Conservation (phyloP, 2,113 vertebrate species). For the Podarcis muralis region DNA sequence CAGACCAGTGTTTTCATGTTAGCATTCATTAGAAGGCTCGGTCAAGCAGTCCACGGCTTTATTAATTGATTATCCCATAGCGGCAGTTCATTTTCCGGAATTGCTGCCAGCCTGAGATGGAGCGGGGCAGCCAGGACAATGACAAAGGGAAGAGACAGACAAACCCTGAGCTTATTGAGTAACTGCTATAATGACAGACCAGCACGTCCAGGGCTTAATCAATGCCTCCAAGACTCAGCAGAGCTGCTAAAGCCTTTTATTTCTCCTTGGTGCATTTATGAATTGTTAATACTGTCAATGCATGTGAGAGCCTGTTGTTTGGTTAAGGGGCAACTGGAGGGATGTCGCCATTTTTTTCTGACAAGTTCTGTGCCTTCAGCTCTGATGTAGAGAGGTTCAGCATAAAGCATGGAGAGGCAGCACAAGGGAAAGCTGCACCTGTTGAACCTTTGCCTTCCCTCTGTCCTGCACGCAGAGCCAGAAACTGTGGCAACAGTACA, state of each 20-base stretch:
- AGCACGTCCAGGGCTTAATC: slow-evolving; percentile 58
- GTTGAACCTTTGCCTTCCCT: too few species aligned
- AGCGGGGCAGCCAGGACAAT: slow-evolving; percentile 46
- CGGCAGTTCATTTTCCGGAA: slow-evolving; percentile 62
- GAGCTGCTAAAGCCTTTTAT: slow-evolving; percentile 32
- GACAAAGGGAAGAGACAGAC: slow-evolving; percentile 58
- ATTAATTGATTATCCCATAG: slow-evolving; percentile 68
- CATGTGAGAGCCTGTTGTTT: slow-evolving; percentile 49
- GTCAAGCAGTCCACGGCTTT: slow-evolving; percentile 61
- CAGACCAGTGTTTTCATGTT: slow-evolving; percentile 54
- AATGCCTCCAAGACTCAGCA: slow-evolving; percentile 53
- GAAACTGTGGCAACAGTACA: too few species aligned
- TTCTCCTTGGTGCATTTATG: slow-evolving; percentile 55
- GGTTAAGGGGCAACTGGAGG: slow-evolving; percentile 45
- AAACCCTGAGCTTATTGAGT: slow-evolving; percentile 44
- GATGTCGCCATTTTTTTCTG: too few species aligned
- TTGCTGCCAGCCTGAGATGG: slow-evolving; percentile 46
- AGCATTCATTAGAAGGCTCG: slow-evolving; percentile 53
- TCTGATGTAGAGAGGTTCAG: too few species aligned
- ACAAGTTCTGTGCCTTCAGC: too few species aligned
- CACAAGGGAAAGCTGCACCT: too few species aligned
- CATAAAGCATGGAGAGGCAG: too few species aligned
- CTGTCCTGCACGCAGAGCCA: too few species aligned
- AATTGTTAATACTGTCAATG: slow-evolving; percentile 67
- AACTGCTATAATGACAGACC: slow-evolving; percentile 53